Conservation (phyloP, 1,140 invertebrate species). For the Zeugodacus cucurbitae region DNA sequence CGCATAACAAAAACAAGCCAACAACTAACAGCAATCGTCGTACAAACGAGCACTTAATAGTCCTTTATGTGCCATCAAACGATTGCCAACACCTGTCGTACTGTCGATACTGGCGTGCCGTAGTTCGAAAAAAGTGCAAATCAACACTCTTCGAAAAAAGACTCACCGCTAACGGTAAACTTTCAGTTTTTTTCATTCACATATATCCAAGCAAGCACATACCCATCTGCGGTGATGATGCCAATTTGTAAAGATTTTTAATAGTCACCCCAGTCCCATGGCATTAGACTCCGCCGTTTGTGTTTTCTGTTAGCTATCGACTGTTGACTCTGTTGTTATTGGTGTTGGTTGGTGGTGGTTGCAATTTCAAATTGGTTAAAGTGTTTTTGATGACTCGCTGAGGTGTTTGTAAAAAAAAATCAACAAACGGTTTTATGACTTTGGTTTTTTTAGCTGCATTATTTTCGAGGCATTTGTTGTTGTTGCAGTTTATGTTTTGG, state of each 20-base stretch:
- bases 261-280: background rate
- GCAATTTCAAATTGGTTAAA: constrained; percentile 2
- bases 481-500: constrained; percentile 12
- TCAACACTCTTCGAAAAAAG: background rate
- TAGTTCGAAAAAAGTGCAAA: constrained; percentile 3
- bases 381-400: constrained; percentile 32
- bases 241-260: constrained; percentile 21
- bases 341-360: background rate
- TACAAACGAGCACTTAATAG: constrained; percentile 43
- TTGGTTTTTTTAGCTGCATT: background rate
- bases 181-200: background rate
- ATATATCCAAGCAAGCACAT: background rate
- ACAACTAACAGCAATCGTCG: background rate
- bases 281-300: background rate
- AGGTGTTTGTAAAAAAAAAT: background rate
- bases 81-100: constrained; percentile 45
- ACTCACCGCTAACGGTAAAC: background rate
- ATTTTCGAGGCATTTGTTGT: background rate
- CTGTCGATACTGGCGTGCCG: background rate
- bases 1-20: background rate
- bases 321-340: background rate
- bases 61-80: constrained; percentile 36
- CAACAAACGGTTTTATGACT: constrained; percentile 18
- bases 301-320: too few species aligned
- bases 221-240: background rate